Evolutionary conservation across 1,140 invertebrate genomes (phyloP), one percentile per base, ranked within the genome.

Genomic region (Drosophila nebulosa): DNA sequence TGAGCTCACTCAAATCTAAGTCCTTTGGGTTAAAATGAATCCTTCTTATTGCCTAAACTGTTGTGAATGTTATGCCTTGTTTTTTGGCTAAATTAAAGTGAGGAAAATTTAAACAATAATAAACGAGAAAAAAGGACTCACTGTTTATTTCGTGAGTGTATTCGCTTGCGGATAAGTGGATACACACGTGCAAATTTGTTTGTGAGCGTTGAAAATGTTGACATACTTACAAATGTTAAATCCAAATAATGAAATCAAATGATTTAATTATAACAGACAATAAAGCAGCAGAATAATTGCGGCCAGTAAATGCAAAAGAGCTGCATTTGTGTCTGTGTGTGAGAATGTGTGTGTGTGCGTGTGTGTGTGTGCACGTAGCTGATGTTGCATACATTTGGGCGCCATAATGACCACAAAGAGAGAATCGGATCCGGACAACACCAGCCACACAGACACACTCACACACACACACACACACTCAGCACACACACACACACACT

Each of bases 211-310:
- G 18, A 46, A 59, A 32, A 36, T 64, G 69, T 32, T 64, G 64
- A 69, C 74, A 77, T 69, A 69, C 74, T 74, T 69, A 56, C 64
- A 75, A 71, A 78, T 81, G 78, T 88, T 81, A 78, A 86, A 81
- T 86, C 69, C 78, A 75, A 76, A 88, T 73, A 75, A 75, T 75
- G 73, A 88, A 88, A 86, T 81, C 64, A 86, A 86, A 86, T 86
- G 81, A 86, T 86, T 86, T 88, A 86, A 86, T 86, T 86, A 86
- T 86, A 88, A 86, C 83, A 77, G 83, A 86, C 81, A 86, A 86
- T 86, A 86, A 86, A 86, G 75, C 74, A 81, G 57, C 67, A 81
- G 70, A 86, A 86, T 81, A 86, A 86, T 78, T 86, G 81, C 74
- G 83, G 74, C 65, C 69, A 66, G 65, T 59, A 69, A 70, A 67